phyloP scores from a whole-genome alignment of 2,888 invertebrate genomes.

The Marasmarcha lunaedactyla region DNA sequence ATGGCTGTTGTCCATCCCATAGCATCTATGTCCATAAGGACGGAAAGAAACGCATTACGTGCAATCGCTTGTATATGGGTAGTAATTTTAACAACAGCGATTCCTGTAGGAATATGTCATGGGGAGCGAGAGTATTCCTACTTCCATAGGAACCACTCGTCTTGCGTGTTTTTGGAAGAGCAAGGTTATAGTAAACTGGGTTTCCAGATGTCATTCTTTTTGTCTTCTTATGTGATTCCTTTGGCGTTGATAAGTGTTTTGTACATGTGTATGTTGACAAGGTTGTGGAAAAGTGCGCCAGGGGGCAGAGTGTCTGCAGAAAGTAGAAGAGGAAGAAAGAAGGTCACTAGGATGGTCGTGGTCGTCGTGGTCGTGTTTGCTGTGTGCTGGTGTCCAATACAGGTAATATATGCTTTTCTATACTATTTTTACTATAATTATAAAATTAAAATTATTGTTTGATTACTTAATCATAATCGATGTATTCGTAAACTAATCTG shows the following conservation, averaged over 20 bases:
- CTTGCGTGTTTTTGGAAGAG: constrained; percentile 76
- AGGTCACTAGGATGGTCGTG: constrained; percentile 92
- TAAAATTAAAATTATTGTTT: too few relatives aligned
- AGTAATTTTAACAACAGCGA: constrained; percentile 81
- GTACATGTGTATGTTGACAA: constrained; percentile 89
- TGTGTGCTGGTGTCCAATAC: constrained; percentile 94
- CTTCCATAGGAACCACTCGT: constrained; percentile 73
- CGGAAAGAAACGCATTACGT: constrained; percentile 82
- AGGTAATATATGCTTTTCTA: constrained; percentile 73
- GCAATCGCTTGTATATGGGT: constrained; percentile 87
- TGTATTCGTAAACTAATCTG: too few relatives aligned
- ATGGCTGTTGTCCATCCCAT: constrained; percentile 95
- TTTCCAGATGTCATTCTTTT: constrained; percentile 85
- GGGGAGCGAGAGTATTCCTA: constrained; percentile 78
- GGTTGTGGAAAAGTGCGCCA: constrained; percentile 87
- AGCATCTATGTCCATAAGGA: constrained; percentile 86
- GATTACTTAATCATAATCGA: too few relatives aligned
- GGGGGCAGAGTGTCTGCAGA: constrained; percentile 86
- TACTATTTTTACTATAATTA: too few relatives aligned
- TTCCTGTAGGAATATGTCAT: constrained; percentile 82
- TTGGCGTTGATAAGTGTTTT: constrained; percentile 87
- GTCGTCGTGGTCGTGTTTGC: constrained; percentile 93
- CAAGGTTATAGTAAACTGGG: constrained; percentile 71
- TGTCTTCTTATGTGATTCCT: constrained; percentile 90
- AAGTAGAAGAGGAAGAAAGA: constrained; percentile 84